A percentile compares a stretch with the other conserved stretches of the same genome.
Conservation (phyloP, 2,113 vertebrate genomes). For the Lampris megalopsis region DNA sequence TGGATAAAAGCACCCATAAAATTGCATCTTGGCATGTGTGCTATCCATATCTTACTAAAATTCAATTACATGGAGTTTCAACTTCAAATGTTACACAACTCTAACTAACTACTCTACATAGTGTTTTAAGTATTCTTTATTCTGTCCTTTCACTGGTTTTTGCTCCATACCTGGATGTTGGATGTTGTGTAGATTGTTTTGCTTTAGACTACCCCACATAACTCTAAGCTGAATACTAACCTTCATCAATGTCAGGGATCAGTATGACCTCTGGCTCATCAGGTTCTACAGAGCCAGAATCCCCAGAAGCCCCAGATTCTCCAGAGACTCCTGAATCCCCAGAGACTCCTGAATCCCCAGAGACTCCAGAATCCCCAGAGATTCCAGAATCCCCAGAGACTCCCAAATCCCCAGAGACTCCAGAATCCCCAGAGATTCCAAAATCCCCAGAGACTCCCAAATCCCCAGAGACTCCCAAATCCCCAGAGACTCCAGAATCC, state of each 20-base stretch:
- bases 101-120: no score
- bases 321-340: conserved; percentile 14
- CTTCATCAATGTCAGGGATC: conserved; percentile 69
- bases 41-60: no score
- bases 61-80: not conserved
- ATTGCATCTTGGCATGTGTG: no score
- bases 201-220: conserved; percentile 25
- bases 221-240: conserved; percentile 74
- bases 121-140: not conserved
- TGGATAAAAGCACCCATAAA: no score
- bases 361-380: not conserved
- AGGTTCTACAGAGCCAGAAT: conserved; percentile 58
- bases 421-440: conserved; percentile 1
- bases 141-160: not conserved
- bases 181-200: not conserved
- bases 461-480: conserved; percentile 56
- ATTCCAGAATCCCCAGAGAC: conserved; percentile 8
- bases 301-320: conserved; percentile 54
- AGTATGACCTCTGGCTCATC: conserved; percentile 59
- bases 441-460: conserved; percentile 12
- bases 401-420: not conserved
- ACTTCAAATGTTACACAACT: not conserved
- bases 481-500: conserved; percentile 44
- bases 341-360: conserved; percentile 3
- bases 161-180: not conserved